phyloP scores from a whole-genome alignment of 2,888 invertebrate genomes.

The Zhengitettix transpicula region DNA sequence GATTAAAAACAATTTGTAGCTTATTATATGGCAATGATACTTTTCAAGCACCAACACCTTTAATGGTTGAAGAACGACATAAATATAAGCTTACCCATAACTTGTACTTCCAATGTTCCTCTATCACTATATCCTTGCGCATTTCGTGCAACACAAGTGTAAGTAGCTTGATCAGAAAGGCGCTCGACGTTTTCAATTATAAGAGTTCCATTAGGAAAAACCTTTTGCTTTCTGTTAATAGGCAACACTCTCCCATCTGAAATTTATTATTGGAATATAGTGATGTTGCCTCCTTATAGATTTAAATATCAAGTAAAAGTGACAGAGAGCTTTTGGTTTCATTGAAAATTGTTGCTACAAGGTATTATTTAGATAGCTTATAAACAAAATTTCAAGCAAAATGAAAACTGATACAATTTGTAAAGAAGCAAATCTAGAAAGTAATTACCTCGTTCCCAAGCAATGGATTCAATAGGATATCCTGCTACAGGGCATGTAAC shows the following conservation, averaged over 20 bases:
- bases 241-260: conserved; percentile 67
- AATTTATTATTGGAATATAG: conserved; percentile 8
- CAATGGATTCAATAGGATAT: conserved; percentile 81
- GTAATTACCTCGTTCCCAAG: conserved; percentile 80
- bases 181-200: conserved; percentile 89
- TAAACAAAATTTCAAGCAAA: no score
- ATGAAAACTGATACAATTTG: no score
- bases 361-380: no score
- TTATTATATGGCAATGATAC: background rate
- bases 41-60: background rate
- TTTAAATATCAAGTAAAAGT: no score
- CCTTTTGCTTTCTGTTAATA: conserved; percentile 87
- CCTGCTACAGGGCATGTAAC: conserved; percentile 91
- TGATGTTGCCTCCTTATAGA: no score
- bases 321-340: no score
- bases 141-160: conserved; percentile 86
- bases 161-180: conserved; percentile 80
- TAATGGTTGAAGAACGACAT: background rate
- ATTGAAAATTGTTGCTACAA: no score
- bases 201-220: conserved; percentile 82
- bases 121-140: conserved; percentile 78
- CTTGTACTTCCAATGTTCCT: conserved; percentile 80
- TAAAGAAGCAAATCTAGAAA: no score
- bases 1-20: background rate
- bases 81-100: conserved; percentile 69